Base-by-base conservation (phyloP, 2,888 invertebrate species). In the Lepeophtheirus nordmannii region DNA sequence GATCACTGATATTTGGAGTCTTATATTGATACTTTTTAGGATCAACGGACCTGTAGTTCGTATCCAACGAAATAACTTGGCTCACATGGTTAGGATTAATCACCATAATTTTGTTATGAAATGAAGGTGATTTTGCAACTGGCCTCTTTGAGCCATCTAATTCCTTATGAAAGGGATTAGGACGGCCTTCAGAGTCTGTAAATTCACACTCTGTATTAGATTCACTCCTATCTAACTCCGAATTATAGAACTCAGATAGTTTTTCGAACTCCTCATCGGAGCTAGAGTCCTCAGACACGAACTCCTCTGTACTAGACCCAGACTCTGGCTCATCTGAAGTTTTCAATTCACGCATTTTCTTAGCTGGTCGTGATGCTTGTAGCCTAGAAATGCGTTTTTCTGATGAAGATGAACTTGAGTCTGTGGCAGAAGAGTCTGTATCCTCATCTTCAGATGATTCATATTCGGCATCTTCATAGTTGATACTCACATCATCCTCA, bases 401-500 rank as follows among this genome's bases (percentile, higher is more conserved):
- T 14, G 53, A 46, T 46, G 53, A 46, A n/a, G 53, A 46, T n/a
- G 14, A n/a, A 17, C n/a, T n/a, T 17, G 53, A 59, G 20, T 14
- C 23, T 10, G 37, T 30, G 37, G 37, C 8, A 20, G 59, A 37
- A 22, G 23, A 22, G 30, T 38, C 58, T n/a, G 60, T 38, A 38
- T 60, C 38, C 9, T 59, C 46, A 17, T 58, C 65, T 11, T 17
- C 38, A 23, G 67, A 65, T 17, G 67, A 67, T 38, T 62, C 56
- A 61, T 56, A 53, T 67, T 60, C 20, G 60, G 57, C 10, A 61
- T 56, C 22, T 60, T 67, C 62, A 17, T 70, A 68, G 17, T 69
- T 68, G 23, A 67, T 65, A 10, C 66, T 62, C 22, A 64, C 68
- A 14, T 65, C 67, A 58, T 68, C 60, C n/a, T 53, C 67, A 59